These are phyloP conservation scores for Tortricodes alternella DNA, from an alignment of 2,888 invertebrate genomes.

Conservation along the genomic window DNA sequence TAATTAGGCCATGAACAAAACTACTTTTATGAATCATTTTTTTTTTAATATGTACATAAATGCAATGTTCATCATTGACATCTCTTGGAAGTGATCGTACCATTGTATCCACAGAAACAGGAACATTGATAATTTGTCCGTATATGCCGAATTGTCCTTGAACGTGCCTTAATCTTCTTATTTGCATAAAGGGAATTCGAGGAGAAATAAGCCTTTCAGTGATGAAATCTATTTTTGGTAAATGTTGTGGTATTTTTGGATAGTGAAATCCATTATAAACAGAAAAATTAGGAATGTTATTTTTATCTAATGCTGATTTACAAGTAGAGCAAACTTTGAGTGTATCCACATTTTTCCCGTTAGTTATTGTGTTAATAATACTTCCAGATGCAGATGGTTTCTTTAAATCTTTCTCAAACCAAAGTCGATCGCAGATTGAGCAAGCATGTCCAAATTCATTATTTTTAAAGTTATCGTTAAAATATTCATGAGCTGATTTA, in stretches of 20 bases:
- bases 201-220: conserved; percentile 51
- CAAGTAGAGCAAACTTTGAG: conserved; percentile 44
- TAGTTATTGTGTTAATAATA: conserved; percentile 45
- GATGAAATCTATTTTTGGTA: conserved; percentile 48
- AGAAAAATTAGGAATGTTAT: conserved; percentile 40
- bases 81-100: conserved; percentile 48
- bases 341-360: conserved; percentile 37
- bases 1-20: conserved; percentile 43
- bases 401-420: conserved; percentile 54
- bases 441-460: conserved; percentile 51
- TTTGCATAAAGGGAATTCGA: conserved; percentile 51
- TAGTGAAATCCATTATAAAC: conserved; percentile 50
- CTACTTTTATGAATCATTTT: conserved; percentile 48
- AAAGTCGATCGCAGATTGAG: conserved; percentile 52
- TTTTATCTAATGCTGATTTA: conserved; percentile 40
- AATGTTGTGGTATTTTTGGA: conserved; percentile 43
- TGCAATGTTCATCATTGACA: conserved; percentile 47
- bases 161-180: conserved; percentile 49
- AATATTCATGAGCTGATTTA: no score
- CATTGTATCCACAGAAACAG: conserved; percentile 49
- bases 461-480: no score
- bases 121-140: conserved; percentile 59
- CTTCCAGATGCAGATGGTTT: conserved; percentile 47
- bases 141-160: conserved; percentile 48
- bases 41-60: conserved; percentile 49